phyloP scores from a whole-genome alignment of 2,113 vertebrate species.

The Anolis sagrei region DNA sequence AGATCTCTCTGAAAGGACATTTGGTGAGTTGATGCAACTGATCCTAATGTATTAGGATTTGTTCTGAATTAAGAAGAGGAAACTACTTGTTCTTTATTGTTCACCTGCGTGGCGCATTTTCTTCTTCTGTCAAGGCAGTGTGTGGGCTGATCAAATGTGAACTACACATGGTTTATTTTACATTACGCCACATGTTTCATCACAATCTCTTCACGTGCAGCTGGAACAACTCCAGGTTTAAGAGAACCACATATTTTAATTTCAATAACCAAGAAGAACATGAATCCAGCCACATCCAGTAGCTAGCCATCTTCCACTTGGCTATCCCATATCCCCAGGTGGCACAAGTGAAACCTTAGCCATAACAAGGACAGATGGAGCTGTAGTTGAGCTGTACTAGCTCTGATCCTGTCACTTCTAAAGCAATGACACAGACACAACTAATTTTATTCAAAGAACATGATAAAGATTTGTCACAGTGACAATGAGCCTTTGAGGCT shows the following conservation, averaged over 20 bases:
- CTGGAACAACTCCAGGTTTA: not conserved
- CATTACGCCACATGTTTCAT: too few relatives aligned
- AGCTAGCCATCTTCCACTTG: not conserved
- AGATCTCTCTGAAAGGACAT: too few relatives aligned
- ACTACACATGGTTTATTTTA: too few relatives aligned
- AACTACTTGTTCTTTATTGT: too few relatives aligned
- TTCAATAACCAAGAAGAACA: not conserved
- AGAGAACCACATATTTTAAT: not conserved
- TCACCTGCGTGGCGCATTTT: too few relatives aligned
- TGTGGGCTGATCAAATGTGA: too few relatives aligned
- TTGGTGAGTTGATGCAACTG: too few relatives aligned
- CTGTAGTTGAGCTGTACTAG: not conserved
- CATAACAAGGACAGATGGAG: not conserved
- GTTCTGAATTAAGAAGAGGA: too few relatives aligned
- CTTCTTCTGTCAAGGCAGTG: too few relatives aligned
- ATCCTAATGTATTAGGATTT: too few relatives aligned
- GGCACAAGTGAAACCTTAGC: not conserved
- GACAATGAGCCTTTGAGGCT: not conserved
- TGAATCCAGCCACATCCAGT: not conserved
- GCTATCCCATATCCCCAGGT: not conserved
- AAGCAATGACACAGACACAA: not conserved
- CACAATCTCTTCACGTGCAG: not conserved
- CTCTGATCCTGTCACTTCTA: not conserved
- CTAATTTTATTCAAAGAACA: not conserved
- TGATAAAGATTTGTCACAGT: not conserved